Evolutionary conservation across 2,888 invertebrate genomes (phyloP).

Genomic region (Hermaeophaga mercurialis): DNA sequence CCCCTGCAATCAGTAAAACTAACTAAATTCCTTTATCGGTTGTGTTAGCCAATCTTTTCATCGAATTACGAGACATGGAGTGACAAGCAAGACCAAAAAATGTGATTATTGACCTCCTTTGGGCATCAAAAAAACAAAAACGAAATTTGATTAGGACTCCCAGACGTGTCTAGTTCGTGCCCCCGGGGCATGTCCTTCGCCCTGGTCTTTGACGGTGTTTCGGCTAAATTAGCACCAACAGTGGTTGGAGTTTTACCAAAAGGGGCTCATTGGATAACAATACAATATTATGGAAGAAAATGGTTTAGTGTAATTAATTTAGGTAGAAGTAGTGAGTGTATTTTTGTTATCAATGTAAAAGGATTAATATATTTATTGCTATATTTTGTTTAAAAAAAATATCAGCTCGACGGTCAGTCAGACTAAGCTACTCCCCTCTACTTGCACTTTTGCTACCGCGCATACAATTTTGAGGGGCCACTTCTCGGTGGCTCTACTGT

Average conservation of each 20-base stretch:
- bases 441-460: too few relatives aligned
- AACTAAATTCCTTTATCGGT: conserved; percentile 47
- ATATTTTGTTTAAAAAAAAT: too few relatives aligned
- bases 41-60: conserved; percentile 47
- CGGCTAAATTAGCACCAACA: not conserved
- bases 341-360: too few relatives aligned
- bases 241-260: not conserved
- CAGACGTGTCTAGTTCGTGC: conserved; percentile 28
- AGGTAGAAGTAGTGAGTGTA: too few relatives aligned
- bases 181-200: conserved; percentile 23
- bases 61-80: conserved; percentile 46
- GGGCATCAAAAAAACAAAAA: conserved; percentile 42
- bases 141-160: conserved; percentile 40
- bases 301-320: too few relatives aligned
- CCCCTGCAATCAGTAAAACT: conserved; percentile 20
- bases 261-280: not conserved
- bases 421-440: too few relatives aligned
- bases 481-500: too few relatives aligned
- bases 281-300: too few relatives aligned
- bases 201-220: conserved; percentile 10
- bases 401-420: too few relatives aligned
- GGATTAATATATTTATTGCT: too few relatives aligned
- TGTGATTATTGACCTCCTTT: conserved; percentile 56
- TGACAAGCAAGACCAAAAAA: conserved; percentile 53
- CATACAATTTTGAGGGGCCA: too few relatives aligned